phyloP scores from a whole-genome alignment of 2,113 vertebrate species.

The Manacus vitellinus region DNA sequence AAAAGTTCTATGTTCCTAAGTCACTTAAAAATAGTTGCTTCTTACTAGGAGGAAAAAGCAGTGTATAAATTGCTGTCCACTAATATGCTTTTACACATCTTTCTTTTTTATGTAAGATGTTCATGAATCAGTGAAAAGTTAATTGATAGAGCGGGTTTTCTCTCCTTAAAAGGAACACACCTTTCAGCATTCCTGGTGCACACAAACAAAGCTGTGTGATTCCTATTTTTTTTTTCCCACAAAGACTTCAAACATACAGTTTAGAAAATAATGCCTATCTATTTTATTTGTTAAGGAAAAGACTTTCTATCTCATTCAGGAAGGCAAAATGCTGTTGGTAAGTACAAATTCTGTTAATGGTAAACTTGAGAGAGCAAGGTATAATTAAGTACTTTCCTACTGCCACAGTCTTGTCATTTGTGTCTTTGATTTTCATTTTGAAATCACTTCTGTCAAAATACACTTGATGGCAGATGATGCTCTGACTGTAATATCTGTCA shows the following conservation, averaged over 20 bases:
- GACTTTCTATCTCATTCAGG: constrained; percentile 82
- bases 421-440: neutral
- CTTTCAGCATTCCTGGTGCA: neutral
- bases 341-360: constrained; percentile 60
- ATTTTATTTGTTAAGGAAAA: constrained; percentile 75
- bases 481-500: neutral
- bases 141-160: neutral
- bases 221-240: neutral
- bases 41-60: neutral
- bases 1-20: neutral
- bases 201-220: neutral
- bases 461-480: neutral
- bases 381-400: neutral
- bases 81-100: neutral
- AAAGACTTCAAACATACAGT: neutral
- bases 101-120: neutral
- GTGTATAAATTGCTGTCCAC: neutral
- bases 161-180: neutral
- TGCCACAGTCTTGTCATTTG: neutral
- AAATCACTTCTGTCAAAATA: neutral
- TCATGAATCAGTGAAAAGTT: neutral
- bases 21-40: neutral
- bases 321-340: constrained; percentile 86
- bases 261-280: constrained; percentile 33
- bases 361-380: neutral